phyloP scores from a whole-genome alignment of 1,140 invertebrate species.

The Ruditapes philippinarum region DNA sequence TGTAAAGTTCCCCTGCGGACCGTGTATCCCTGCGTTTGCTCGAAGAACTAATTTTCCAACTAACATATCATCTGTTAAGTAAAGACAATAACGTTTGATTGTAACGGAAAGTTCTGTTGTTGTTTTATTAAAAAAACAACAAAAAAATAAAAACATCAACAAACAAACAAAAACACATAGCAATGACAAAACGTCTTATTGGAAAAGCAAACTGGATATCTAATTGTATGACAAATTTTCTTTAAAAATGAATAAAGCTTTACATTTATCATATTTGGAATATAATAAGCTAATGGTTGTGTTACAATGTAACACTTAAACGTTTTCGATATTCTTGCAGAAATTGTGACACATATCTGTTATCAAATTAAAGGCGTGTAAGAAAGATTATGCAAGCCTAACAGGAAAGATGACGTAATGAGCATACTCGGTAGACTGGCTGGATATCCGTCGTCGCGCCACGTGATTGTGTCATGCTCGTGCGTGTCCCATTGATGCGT shows the following conservation, averaged over 20 bases:
- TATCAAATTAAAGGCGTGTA: neutral
- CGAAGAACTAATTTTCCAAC: slow-evolving; percentile 73
- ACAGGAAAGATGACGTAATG: neutral
- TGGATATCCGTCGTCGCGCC: slow-evolving; percentile 76
- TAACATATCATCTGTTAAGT: slow-evolving; percentile 62
- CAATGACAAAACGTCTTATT: too few species aligned
- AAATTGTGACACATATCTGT: too few species aligned
- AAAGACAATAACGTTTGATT: too few species aligned
- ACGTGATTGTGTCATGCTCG: slow-evolving; percentile 72
- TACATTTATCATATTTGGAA: too few species aligned
- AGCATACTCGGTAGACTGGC: slow-evolving; percentile 67
- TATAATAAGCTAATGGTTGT: neutral
- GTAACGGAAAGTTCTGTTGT: too few species aligned
- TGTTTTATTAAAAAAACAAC: too few species aligned
- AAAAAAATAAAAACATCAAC: too few species aligned
- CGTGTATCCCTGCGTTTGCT: slow-evolving; percentile 35
- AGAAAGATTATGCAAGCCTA: neutral
- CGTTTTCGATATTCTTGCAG: too few species aligned
- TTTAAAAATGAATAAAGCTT: too few species aligned
- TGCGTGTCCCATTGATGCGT: slow-evolving; percentile 72
- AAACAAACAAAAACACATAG: too few species aligned
- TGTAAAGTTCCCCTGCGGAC: slow-evolving; percentile 74
- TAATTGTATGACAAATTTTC: too few species aligned
- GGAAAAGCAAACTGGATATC: too few species aligned
- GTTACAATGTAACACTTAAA: neutral